Conservation (phyloP, 2,888 invertebrate genomes). For the Nasonovia ribisnigri region DNA sequence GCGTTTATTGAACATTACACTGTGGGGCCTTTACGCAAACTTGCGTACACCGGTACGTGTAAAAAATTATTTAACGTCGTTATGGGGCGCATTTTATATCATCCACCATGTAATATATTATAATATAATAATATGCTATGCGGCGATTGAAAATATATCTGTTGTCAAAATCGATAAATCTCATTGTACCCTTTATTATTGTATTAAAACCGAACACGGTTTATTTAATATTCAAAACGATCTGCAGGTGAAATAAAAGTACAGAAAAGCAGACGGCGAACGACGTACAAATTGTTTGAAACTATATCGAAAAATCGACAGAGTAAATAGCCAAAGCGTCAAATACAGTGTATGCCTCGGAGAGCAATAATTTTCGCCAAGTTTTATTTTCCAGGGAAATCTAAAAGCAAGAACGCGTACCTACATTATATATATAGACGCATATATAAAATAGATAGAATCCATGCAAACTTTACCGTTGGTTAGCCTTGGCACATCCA, state of each 20-base stretch:
- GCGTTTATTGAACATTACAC: conserved; percentile 17
- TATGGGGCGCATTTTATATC: no score
- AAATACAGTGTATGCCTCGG: neutral
- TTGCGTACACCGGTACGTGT: neutral
- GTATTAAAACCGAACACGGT: neutral
- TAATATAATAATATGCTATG: neutral
- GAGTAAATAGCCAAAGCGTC: conserved; percentile 1
- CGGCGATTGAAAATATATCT: neutral
- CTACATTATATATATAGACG: neutral
- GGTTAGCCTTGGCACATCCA: neutral
- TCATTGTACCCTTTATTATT: neutral
- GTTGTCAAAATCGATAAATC: neutral
- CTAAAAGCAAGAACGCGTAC: neutral
- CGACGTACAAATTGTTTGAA: neutral
- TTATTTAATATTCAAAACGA: neutral
- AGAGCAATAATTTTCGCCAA: conserved; percentile 8
- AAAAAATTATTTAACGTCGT: neutral
- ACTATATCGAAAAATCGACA: neutral
- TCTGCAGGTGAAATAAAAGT: neutral
- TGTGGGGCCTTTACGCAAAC: neutral
- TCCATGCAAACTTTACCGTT: neutral
- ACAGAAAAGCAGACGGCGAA: neutral
- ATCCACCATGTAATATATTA: neutral
- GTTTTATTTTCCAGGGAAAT: conserved; percentile 48
- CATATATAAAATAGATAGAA: conserved; percentile 3